Base-by-base conservation (phyloP, 2,113 vertebrate species). In the Pungitius pungitius region DNA sequence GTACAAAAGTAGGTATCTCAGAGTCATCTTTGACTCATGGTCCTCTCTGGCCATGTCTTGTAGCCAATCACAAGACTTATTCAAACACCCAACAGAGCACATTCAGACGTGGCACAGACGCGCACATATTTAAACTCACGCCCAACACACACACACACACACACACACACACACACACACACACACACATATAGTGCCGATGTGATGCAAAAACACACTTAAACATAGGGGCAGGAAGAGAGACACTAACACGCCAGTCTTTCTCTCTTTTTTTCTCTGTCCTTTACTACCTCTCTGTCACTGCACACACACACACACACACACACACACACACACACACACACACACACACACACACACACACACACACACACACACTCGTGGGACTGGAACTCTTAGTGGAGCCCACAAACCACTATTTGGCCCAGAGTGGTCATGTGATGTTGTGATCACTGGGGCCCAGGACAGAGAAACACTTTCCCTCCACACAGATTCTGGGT, bases 401-500 rank as follows among this genome's bases (percentile, higher is more conserved):
- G 51, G 62, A 87, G 83, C 77, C 73, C 71, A 63, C 72, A 86
- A 89, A 89, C 80, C 82, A 78, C 80, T 67, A 58, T 78, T 80
- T 75, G 66, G 83, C 60, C 40, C 54, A 35, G 45, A 70, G 43
- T 75, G 89, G 61, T 75, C 85, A 75, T 77, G 85, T 84, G 78
- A 85, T n/a, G 47, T 39, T 65, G 64, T 61, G 72, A 78, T 84
- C 74, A 55, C 56, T 68, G 70, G 52, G 64, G 64, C 59, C 43
- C 65, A 63, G 70, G 17, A 26, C 18, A 22, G 62, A 85, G 77
- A 64, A 72, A 75, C 40, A 60, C 57, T 77, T 77, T 81, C 56
- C 68, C 45, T 67, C 45, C 22, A 2, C 57, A 70, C 76, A 76
- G 75, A 78, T 69, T 39, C 20, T 22, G 71, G 79, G 33, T 81